Percentiles rank a stretch among this genome's conserved stretches.
phyloP scores from a whole-genome alignment of 2,113 vertebrate genomes.

The Lampris megalopsis region DNA sequence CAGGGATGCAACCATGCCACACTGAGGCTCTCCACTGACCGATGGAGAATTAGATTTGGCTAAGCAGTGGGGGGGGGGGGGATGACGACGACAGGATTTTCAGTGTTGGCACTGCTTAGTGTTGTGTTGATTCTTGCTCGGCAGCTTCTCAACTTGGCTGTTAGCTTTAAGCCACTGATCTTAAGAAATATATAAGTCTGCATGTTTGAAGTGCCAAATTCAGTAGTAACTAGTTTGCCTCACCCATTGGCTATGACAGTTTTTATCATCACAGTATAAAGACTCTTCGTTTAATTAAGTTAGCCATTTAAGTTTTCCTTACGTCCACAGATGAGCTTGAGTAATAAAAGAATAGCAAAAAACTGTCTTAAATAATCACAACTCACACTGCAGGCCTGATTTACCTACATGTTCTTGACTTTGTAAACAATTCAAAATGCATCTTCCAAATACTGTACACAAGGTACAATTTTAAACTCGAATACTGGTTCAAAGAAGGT shows the following conservation, averaged over 20 bases:
- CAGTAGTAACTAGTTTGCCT: slow-evolving; percentile 24
- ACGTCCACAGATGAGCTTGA: too few relatives aligned
- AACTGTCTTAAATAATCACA: too few relatives aligned
- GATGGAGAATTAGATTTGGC: slow-evolving; percentile 2
- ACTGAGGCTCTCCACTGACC: not conserved
- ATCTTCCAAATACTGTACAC: too few relatives aligned
- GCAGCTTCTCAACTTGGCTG: not conserved
- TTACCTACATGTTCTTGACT: too few relatives aligned
- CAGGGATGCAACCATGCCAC: not conserved
- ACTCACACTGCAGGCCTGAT: too few relatives aligned
- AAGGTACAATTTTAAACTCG: too few relatives aligned
- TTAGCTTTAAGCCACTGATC: slow-evolving; percentile 6
- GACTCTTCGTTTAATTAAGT: not conserved
- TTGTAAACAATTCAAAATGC: too few relatives aligned
- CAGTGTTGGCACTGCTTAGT: slow-evolving; percentile 4
- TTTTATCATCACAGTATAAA: slow-evolving; percentile 9
- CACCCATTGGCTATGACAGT: slow-evolving; percentile 4
- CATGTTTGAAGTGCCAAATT: not conserved
- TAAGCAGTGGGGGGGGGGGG: not conserved
- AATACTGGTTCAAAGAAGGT: too few relatives aligned
- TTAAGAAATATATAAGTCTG: slow-evolving; percentile 8
- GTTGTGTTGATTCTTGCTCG: slow-evolving; percentile 3
- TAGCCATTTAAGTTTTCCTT: not conserved
- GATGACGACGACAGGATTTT: not conserved
- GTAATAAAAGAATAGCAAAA: too few relatives aligned